Conservation (phyloP, 2,888 invertebrate genomes). For the Athalia circularis region DNA sequence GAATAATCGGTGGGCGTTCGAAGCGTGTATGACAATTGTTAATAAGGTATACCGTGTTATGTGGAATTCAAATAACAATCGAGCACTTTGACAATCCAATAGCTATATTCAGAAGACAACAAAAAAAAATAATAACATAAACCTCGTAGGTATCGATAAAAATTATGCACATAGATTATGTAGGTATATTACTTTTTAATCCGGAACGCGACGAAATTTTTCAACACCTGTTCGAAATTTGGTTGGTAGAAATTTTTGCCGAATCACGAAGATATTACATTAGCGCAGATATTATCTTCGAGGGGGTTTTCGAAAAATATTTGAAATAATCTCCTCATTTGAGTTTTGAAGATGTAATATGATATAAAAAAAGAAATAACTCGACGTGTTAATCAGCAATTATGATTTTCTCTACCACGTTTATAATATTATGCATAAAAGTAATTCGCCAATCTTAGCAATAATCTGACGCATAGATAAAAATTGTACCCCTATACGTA, state of each 20-base stretch:
- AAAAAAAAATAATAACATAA: no score
- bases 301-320: neutral
- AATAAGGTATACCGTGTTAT: neutral
- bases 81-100: neutral
- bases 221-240: neutral
- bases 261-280: neutral
- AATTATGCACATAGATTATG: constrained; percentile 35
- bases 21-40: neutral
- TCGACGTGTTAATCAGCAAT: neutral
- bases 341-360: neutral
- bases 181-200: neutral
- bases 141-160: neutral
- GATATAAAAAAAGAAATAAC: neutral
- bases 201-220: neutral
- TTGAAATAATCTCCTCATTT: no score
- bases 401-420: neutral
- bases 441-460: no score
- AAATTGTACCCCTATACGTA: no score
- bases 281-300: neutral
- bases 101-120: no score
- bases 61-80: constrained; percentile 28
- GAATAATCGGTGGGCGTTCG: neutral
- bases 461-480: no score
- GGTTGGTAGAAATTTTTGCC: constrained; percentile 1
- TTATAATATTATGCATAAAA: no score